Evolutionary conservation across 2,113 vertebrate genomes (phyloP).

Genomic region (Chaenocephalus aceratus): DNA sequence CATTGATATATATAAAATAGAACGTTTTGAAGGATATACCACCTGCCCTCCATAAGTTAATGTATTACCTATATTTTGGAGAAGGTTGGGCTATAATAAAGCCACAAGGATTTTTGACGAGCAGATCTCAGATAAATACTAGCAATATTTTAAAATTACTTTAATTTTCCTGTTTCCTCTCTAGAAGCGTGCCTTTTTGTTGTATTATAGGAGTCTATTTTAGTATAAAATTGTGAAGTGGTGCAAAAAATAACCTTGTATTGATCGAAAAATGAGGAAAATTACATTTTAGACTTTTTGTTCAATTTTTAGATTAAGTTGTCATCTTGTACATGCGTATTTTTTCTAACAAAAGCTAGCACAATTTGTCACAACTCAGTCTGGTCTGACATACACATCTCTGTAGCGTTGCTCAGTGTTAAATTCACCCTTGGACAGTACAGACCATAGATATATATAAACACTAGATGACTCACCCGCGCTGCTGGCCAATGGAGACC

Average conservation of each 20-base stretch:
- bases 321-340: neutral
- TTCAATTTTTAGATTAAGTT: neutral
- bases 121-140: neutral
- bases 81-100: too few relatives aligned
- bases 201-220: too few relatives aligned
- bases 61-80: too few relatives aligned
- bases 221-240: too few relatives aligned
- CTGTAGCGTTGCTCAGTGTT: too few relatives aligned
- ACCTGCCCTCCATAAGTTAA: too few relatives aligned
- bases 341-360: neutral
- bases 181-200: neutral
- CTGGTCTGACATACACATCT: neutral
- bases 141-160: neutral
- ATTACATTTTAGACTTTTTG: neutral
- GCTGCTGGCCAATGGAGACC: too few relatives aligned
- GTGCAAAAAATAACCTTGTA: neutral
- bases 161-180: neutral
- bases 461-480: too few relatives aligned
- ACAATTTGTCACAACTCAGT: neutral
- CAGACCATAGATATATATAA: too few relatives aligned
- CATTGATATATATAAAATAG: neutral
- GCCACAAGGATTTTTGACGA: too few relatives aligned
- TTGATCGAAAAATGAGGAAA: neutral
- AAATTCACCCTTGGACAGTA: neutral
- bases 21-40: neutral